Evolutionary conservation across 2,797 vertebrate species (phyloP).

Genomic region (Rhabdophis nuchalis): DNA sequence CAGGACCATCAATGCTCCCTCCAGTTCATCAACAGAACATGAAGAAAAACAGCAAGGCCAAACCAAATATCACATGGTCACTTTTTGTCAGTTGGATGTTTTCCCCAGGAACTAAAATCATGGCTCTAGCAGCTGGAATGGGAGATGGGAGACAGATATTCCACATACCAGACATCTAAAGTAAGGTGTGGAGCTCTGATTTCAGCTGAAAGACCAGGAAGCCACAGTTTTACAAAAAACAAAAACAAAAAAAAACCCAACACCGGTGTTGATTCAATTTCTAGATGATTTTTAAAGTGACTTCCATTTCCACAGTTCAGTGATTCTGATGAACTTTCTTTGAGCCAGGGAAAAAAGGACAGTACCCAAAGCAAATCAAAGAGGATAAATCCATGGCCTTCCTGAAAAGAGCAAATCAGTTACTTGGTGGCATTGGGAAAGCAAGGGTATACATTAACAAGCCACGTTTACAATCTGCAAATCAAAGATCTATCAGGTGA

Average conservation of each 20-base stretch:
- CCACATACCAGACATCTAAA: background rate
- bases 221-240: background rate
- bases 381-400: background rate
- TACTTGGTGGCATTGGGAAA: background rate
- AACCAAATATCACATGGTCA: background rate
- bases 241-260: background rate
- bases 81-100: background rate
- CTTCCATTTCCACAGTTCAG: background rate
- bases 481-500: background rate
- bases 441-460: background rate
- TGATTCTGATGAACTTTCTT: background rate
- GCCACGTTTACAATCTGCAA: background rate
- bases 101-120: background rate
- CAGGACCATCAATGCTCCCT: background rate
- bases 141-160: background rate
- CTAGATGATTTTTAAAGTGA: background rate
- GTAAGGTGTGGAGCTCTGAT: background rate
- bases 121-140: background rate
- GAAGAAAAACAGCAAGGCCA: background rate
- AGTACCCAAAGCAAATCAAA: background rate
- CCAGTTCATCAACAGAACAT: background rate
- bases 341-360: background rate
- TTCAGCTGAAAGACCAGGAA: background rate
- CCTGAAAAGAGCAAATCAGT: background rate
- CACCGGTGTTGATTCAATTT: background rate